Base-by-base conservation (phyloP, 2,113 vertebrate species). In the Lucifuga dentata region DNA sequence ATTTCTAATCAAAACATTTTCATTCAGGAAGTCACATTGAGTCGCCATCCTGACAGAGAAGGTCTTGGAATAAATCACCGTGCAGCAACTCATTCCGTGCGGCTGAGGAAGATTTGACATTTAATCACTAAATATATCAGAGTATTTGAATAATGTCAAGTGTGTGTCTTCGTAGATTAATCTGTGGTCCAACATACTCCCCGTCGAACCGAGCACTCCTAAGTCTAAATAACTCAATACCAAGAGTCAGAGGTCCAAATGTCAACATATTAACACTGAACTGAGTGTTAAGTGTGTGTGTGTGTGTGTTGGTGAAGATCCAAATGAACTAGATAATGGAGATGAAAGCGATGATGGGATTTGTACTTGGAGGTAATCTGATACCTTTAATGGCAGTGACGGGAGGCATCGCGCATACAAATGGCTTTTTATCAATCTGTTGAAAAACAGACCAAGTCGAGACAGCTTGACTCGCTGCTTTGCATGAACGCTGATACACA, bases 281-380 rank as follows among this genome's bases (percentile, higher is more conserved):
- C 7, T 68, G 50, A 57, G 41, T 38, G 39, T 12, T 29, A 7
- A 5, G 26, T 15, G 48, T 12, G 24, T 32, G 21, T n/a, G 23
- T 50, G 23, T 23, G 24, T 29, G 11, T 19, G 41, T 16, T 44
- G 41, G 17, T 17, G 41, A 50, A 44, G 39, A 80, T 79, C 71
- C 49, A 88, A 88, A 86, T 60, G 75, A 76, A 71, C 78, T 49
- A 72, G 66, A 75, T 75, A 86, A 90, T 86, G 83, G 67, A 71
- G 79, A 78, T 79, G 72, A 73, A 84, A 59, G 81, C 46, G 29
- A 81, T 76, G 83, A 87, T 85, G 74, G 58, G 71, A 83, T 84
- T 80, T 80, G 32, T 10, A 21, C 52, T 80, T 5, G 51, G 20
- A 70, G 46, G 82, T 82, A 81, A 90, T 88, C 72, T 66, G 72